These are phyloP conservation scores for Rhyacophila brunnea DNA, from an alignment of 1,140 invertebrate genomes.

Conservation along the genomic window DNA sequence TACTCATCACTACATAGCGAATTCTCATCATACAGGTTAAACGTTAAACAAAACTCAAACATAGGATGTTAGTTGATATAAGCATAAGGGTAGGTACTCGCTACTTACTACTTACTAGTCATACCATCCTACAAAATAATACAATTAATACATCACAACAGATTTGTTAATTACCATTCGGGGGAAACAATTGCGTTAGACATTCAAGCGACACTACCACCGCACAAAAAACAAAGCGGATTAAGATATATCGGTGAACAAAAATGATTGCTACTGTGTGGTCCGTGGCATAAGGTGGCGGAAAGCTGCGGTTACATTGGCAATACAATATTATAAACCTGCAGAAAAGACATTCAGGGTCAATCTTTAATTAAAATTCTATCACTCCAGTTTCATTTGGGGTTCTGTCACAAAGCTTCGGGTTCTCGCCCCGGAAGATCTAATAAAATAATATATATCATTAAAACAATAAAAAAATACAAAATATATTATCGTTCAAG, in stretches of 20 bases:
- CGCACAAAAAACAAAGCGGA: conserved; percentile 4
- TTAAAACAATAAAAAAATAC: neutral
- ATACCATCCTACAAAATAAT: too few species aligned
- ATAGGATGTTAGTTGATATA: too few species aligned
- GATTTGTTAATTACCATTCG: too few species aligned
- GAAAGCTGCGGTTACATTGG: too few species aligned
- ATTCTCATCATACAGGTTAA: too few species aligned
- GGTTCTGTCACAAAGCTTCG: neutral
- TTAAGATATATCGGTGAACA: conserved; percentile 15
- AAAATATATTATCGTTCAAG: neutral
- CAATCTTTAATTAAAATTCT: neutral
- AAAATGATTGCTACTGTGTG: conserved; percentile 28
- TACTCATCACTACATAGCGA: conserved; percentile 18
- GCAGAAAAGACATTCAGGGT: neutral
- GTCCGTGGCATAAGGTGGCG: conserved; percentile 17
- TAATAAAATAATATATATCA: neutral
- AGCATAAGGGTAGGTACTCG: too few species aligned
- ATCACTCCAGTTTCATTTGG: conserved; percentile 9
- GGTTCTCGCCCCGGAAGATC: neutral
- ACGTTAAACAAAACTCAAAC: too few species aligned
- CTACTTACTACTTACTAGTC: too few species aligned
- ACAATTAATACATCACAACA: too few species aligned
- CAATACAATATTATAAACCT: neutral
- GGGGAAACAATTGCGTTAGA: too few species aligned
- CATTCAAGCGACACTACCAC: too few species aligned